A percentile compares a stretch with the other conserved stretches of the same genome.
Evolutionary conservation across 2,888 invertebrate species (phyloP).

Genomic region (Lasioglossum oenotherae): DNA sequence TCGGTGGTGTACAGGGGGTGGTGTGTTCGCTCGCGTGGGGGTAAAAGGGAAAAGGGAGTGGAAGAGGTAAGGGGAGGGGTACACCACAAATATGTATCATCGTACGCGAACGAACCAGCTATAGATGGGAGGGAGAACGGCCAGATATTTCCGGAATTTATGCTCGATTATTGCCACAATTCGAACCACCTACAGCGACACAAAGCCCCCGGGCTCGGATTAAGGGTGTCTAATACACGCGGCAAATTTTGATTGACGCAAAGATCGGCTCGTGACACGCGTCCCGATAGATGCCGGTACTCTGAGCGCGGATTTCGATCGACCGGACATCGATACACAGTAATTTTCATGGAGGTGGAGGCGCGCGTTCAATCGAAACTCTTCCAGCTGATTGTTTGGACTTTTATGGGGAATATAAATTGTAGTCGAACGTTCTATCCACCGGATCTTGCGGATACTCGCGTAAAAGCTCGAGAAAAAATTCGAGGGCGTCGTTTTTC

Average conservation of each 20-base stretch:
- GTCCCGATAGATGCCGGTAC: neutral
- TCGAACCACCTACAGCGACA: slow-evolving; percentile 41
- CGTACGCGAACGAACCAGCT: slow-evolving; percentile 34
- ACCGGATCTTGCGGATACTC: neutral
- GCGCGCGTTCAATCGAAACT: neutral
- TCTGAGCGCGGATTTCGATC: neutral
- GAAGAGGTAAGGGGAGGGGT: neutral
- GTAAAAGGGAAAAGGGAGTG: neutral
- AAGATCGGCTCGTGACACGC: slow-evolving; percentile 21
- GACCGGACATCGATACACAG: neutral
- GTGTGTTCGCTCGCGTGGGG: neutral
- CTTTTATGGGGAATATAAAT: slow-evolving; percentile 13
- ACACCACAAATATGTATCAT: slow-evolving; percentile 44
- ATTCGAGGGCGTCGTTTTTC: neutral
- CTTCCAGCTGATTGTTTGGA: slow-evolving; percentile 2
- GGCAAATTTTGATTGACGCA: slow-evolving; percentile 40
- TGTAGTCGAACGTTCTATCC: neutral
- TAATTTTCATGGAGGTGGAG: neutral
- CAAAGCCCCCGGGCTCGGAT: slow-evolving; percentile 32
- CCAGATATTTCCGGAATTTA: slow-evolving; percentile 61
- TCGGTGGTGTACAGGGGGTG: neutral
- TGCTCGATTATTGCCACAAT: slow-evolving; percentile 61
- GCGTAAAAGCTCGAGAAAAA: neutral
- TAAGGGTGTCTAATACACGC: slow-evolving; percentile 25
- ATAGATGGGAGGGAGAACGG: slow-evolving; percentile 23